These are phyloP conservation scores for Atherinomorus stipes DNA, from an alignment of 2,113 vertebrate species.

Conservation along the genomic window DNA sequence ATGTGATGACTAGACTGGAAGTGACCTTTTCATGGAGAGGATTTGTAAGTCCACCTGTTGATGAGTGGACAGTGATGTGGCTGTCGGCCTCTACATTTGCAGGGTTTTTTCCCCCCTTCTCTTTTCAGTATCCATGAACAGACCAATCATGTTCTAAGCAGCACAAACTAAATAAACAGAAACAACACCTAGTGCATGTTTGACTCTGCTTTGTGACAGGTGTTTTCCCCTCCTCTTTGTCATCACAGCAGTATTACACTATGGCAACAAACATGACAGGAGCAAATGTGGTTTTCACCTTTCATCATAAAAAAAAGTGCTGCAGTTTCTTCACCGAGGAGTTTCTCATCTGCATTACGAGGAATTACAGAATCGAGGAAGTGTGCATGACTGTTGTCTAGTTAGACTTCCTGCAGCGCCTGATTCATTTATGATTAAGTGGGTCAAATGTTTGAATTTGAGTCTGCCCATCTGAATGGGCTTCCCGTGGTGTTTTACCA, in stretches of 20 bases:
- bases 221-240: constrained; percentile 33
- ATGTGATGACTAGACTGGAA: constrained; percentile 28
- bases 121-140: constrained; percentile 15
- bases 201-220: not conserved
- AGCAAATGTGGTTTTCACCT: constrained; percentile 18
- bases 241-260: constrained; percentile 2
- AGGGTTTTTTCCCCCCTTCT: not conserved
- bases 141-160: constrained; percentile 34
- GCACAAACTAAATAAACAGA: constrained; percentile 35
- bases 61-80: constrained; percentile 34
- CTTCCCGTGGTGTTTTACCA: not conserved
- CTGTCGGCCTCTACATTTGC: constrained; percentile 17
- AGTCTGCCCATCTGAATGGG: not conserved
- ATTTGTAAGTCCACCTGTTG: constrained; percentile 60
- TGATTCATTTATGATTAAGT: constrained; percentile 43
- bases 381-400: constrained; percentile 18
- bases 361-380: constrained; percentile 66
- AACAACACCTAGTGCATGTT: not conserved
- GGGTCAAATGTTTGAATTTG: constrained; percentile 35
- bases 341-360: constrained; percentile 39
- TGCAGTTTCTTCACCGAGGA: constrained; percentile 20
- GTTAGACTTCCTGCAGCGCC: constrained; percentile 40
- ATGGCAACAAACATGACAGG: not conserved
- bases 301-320: constrained; percentile 7
- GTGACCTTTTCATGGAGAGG: constrained; percentile 55